Base-by-base conservation (phyloP, 2,797 vertebrate species). In the Jordanella pulchra region DNA sequence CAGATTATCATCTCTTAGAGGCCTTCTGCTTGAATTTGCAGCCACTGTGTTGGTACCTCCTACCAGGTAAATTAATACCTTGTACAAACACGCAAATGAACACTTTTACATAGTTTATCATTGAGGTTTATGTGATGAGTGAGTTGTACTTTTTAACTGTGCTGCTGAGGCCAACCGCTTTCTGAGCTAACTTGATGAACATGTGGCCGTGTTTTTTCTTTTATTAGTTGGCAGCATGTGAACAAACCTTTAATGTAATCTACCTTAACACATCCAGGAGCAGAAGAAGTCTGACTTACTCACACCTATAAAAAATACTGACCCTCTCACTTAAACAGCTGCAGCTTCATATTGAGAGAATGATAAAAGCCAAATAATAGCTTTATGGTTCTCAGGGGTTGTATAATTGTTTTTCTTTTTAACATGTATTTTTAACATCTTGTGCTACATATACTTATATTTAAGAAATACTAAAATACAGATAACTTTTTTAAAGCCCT, bases 251-350 rank as follows among this genome's bases (percentile, higher is more conserved):
- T 63, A 13, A 35, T 63, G 35, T 42, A 5, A 42, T 63, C 32
- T 42, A n/a, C 60, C 35, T 63, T 10, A 60, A 35, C 30, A 39
- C 35, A 35, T 63, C 60, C 35, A 63, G 32, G 35, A 9, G 42
- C 60, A 42, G 32, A 42, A 63, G 58, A 18, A 61, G 21, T 61
- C 18, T n/a, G 32, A 61, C 32, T 35, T 28, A 60, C 56, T 7
- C 58, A 61, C 32, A 23, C 58, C 58, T 42, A 42, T 35, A 63
- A 35, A 21, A 42, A 35, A 63, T 42, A 3, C 60, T 42, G 32
- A 63, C 60, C 60, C 60, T 63, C 21, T 63, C 60, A 42, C 21
- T 39, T 17, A 61, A 18, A 39, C 58, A n/a, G 18, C 58, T 39
- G 58, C 58, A 61, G 58, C 35, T 39, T 39, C 35, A 39, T 39